These are phyloP conservation scores for Pachypeltis micranthus DNA, from an alignment of 1,140 invertebrate genomes.

Conservation along the genomic window DNA sequence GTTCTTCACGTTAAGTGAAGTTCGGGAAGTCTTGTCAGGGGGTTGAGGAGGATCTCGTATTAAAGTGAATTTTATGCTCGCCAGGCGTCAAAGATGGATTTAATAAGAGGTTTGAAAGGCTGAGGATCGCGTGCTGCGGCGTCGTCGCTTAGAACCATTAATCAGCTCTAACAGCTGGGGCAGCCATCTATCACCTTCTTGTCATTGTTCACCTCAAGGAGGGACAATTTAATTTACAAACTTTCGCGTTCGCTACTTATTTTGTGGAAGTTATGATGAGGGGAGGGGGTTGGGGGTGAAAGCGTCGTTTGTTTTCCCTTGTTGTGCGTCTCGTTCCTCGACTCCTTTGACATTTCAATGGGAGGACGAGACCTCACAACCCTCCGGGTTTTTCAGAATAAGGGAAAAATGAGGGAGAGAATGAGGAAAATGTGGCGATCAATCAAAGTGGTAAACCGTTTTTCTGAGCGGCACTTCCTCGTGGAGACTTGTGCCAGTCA, in stretches of 20 bases:
- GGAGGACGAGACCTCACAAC: not conserved
- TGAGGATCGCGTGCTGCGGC: not conserved
- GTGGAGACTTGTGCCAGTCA: not conserved
- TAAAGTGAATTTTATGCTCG: constrained; percentile 5
- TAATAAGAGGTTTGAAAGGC: not conserved
- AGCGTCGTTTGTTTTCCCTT: not conserved
- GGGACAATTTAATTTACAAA: constrained; percentile 10
- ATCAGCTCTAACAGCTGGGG: not conserved
- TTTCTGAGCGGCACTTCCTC: not conserved
- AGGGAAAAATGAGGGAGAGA: not conserved
- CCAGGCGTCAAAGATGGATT: not conserved
- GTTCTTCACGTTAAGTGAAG: not conserved
- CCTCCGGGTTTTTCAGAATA: not conserved
- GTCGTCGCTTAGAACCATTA: not conserved
- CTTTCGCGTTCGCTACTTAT: constrained; percentile 1
- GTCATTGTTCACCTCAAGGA: constrained; percentile 8
- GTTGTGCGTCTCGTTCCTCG: not conserved
- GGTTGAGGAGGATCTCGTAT: not conserved
- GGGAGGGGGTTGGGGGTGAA: not conserved
- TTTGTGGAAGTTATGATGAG: not conserved
- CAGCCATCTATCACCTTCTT: constrained; percentile 5
- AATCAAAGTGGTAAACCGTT: not conserved
- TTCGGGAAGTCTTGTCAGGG: not conserved
- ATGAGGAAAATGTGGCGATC: not conserved
- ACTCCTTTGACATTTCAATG: not conserved